phyloP scores from a whole-genome alignment of 2,797 vertebrate species.

The Phylloscopus collybita region DNA sequence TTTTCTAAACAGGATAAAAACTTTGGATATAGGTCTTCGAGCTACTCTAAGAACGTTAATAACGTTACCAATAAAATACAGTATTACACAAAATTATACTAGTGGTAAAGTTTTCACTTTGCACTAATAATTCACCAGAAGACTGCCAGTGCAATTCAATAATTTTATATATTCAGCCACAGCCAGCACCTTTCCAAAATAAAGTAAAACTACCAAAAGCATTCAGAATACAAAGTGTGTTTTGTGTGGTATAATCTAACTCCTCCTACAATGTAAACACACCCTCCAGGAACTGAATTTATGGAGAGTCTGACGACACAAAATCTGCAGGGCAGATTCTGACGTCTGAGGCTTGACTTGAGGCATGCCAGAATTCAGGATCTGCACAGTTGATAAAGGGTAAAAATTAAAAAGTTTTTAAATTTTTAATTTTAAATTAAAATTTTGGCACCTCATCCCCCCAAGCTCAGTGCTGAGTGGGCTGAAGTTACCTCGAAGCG shows the following conservation, averaged over 20 bases:
- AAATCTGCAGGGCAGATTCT: background rate
- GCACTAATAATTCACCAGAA: background rate
- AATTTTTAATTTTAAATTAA: background rate
- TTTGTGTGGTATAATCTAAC: background rate
- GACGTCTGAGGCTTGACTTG: background rate
- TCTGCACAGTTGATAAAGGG: background rate
- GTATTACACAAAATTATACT: background rate
- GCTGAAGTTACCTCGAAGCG: background rate
- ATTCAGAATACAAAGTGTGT: background rate
- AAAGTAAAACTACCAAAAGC: background rate
- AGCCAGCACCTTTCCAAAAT: background rate
- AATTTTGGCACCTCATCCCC: background rate
- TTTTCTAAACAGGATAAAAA: constrained; percentile 28
- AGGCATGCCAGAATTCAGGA: fast-evolving
- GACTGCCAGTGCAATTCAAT: background rate
- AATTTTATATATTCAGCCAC: background rate
- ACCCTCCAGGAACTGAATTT: background rate
- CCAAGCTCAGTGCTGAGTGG: fast-evolving
- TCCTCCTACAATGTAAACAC: background rate
- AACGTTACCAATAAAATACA: background rate
- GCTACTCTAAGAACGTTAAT: background rate
- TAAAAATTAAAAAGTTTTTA: background rate
- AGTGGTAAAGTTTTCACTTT: background rate
- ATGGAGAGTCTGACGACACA: fast-evolving
- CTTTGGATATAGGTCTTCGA: background rate